These are phyloP conservation scores for Tipula unca DNA, from an alignment of 2,888 invertebrate genomes.

Conservation along the genomic window DNA sequence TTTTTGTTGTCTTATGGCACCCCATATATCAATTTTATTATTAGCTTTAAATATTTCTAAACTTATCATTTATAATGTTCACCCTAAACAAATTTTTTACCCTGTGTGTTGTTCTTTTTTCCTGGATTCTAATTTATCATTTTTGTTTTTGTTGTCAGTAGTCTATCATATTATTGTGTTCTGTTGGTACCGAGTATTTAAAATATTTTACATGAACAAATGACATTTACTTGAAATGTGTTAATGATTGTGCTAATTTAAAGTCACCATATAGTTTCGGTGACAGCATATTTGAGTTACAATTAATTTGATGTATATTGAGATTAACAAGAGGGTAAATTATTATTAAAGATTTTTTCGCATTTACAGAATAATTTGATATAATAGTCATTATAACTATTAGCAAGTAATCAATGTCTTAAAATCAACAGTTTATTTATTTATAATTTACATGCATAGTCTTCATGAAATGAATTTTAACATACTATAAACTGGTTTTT, in stretches of 20 bases:
- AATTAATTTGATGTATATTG: not conserved
- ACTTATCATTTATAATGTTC: conserved; percentile 4
- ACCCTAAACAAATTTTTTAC: not conserved
- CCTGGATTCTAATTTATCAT: not conserved
- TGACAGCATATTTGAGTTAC: not conserved
- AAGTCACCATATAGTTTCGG: not conserved
- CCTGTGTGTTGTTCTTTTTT: not conserved
- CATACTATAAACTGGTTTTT: not conserved
- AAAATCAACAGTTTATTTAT: not conserved
- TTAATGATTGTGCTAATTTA: conserved; percentile 1
- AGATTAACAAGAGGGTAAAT: not conserved
- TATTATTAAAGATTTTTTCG: not conserved
- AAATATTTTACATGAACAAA: not conserved
- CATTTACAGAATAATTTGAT: too few species aligned
- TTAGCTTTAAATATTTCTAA: conserved; percentile 8
- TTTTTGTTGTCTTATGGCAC: not conserved
- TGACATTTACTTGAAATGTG: not conserved
- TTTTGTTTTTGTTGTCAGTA: not conserved
- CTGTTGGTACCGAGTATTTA: not conserved
- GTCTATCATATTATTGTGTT: not conserved
- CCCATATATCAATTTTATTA: not conserved
- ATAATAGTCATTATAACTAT: not conserved
- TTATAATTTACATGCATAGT: not conserved
- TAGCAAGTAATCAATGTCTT: not conserved
- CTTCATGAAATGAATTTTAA: not conserved